Conservation (phyloP, 2,888 invertebrate genomes). For the Eupeodes luniger region DNA sequence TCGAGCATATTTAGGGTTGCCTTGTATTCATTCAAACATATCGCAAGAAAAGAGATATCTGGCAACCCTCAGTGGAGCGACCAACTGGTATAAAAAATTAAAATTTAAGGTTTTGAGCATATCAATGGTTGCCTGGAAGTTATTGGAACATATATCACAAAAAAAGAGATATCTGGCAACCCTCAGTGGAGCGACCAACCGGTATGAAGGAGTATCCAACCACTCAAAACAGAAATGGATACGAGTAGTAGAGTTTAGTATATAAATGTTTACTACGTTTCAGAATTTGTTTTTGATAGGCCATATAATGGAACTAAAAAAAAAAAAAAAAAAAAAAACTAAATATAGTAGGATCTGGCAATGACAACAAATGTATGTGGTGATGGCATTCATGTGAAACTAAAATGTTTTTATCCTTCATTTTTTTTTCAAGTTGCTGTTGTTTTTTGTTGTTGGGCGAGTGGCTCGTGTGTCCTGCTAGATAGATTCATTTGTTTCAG, state of each 20-base stretch:
- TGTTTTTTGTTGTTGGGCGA: slow-evolving; percentile 16
- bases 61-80: too few relatives aligned
- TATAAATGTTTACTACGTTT: slow-evolving; percentile 51
- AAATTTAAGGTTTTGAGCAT: too few relatives aligned
- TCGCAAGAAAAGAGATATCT: too few relatives aligned
- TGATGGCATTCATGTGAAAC: slow-evolving; percentile 63
- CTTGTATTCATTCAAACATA: too few relatives aligned
- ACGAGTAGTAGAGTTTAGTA: too few relatives aligned
- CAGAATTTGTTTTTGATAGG: slow-evolving; percentile 72
- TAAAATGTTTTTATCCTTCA: slow-evolving; percentile 46
- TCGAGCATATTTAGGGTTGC: too few relatives aligned
- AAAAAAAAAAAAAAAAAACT: slow-evolving; percentile 16
- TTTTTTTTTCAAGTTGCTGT: background rate
- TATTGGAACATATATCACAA: too few relatives aligned
- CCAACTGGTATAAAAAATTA: too few relatives aligned
- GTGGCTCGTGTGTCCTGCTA: slow-evolving; percentile 50
- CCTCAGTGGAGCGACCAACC: background rate
- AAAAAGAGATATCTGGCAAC: too few relatives aligned
- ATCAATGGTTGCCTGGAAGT: too few relatives aligned
- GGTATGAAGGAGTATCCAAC: background rate
- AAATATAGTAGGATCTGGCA: background rate
- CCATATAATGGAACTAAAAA: slow-evolving; percentile 43
- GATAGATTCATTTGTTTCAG: background rate
- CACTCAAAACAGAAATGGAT: slow-evolving; percentile 25
- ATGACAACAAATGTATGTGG: slow-evolving; percentile 54